phyloP scores from a whole-genome alignment of 2,888 invertebrate species.

The Drosophila bunnanda region DNA sequence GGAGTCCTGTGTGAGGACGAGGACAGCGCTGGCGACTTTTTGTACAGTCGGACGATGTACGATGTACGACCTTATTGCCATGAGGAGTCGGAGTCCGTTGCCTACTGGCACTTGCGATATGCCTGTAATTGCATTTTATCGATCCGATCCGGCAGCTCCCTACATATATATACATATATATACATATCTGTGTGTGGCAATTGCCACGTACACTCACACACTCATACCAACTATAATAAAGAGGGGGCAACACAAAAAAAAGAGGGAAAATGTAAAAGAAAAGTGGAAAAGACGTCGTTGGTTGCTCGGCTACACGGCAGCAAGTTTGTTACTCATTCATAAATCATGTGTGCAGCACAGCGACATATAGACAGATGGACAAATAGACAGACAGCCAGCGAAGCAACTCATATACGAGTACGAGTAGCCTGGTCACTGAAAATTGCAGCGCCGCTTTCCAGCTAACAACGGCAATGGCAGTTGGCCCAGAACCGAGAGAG shows the following conservation, averaged over 20 bases:
- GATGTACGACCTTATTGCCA: slow-evolving; percentile 77
- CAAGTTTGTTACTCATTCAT: slow-evolving; percentile 81
- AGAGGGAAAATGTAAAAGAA: slow-evolving; percentile 26
- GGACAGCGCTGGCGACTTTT: slow-evolving; percentile 51
- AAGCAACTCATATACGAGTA: slow-evolving; percentile 24
- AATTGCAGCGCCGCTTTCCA: slow-evolving; percentile 70
- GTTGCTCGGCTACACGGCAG: slow-evolving; percentile 73
- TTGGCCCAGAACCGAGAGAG: slow-evolving; percentile 52
- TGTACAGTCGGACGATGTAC: slow-evolving; percentile 73
- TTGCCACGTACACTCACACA: slow-evolving; percentile 61
- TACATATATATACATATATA: slow-evolving; percentile 8
- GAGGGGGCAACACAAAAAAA: slow-evolving; percentile 54
- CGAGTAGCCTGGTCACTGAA: slow-evolving; percentile 70
- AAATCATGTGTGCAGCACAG: slow-evolving; percentile 78
- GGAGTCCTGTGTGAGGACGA: slow-evolving; percentile 7
- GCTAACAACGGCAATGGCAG: slow-evolving; percentile 53
- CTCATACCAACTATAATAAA: slow-evolving; percentile 62
- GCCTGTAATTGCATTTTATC: slow-evolving; percentile 82
- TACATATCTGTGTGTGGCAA: slow-evolving; percentile 59
- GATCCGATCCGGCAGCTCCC: slow-evolving; percentile 72
- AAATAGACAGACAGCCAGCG: slow-evolving; percentile 35
- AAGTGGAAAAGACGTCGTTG: slow-evolving; percentile 67
- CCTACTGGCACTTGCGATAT: slow-evolving; percentile 78
- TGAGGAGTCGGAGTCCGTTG: slow-evolving; percentile 59
- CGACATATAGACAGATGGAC: slow-evolving; percentile 37